A percentile compares a stretch with the other conserved stretches of the same genome.
Conservation (phyloP, 2,888 invertebrate genomes). For the Atrina japonica region DNA sequence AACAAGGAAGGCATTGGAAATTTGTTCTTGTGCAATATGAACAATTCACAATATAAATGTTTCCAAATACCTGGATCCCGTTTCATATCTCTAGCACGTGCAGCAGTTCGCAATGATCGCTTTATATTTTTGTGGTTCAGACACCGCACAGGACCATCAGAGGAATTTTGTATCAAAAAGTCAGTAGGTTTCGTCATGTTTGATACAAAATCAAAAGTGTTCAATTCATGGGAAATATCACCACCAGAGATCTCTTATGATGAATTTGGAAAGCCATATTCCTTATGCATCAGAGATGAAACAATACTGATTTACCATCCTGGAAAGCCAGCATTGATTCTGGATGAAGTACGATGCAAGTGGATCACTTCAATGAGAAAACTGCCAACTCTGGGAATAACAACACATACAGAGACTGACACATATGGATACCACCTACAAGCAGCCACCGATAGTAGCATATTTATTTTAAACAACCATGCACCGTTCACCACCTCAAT, state of each 20-base stretch:
- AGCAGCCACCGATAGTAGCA: conserved; percentile 65
- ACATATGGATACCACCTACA: conserved; percentile 71
- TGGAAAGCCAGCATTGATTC: conserved; percentile 73
- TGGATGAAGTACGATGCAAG: conserved; percentile 74
- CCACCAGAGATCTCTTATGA: conserved; percentile 76
- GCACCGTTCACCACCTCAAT: conserved; percentile 76
- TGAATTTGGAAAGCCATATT: conserved; percentile 73
- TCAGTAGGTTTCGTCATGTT: conserved; percentile 77
- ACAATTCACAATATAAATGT: conserved; percentile 74
- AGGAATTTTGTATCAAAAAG: conserved; percentile 78
- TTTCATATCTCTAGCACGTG: conserved; percentile 76
- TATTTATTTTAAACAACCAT: conserved; percentile 74
- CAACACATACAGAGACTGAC: conserved; percentile 54
- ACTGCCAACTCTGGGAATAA: conserved; percentile 59
- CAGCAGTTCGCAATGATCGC: conserved; percentile 71
- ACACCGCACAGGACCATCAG: conserved; percentile 77
- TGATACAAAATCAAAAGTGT: conserved; percentile 74
- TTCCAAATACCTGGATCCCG: conserved; percentile 75
- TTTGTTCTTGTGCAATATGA: conserved; percentile 74
- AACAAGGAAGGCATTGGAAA: conserved; percentile 78
- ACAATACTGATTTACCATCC: conserved; percentile 75
- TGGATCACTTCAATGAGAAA: conserved; percentile 74
- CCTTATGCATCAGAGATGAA: conserved; percentile 73
- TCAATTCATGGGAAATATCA: conserved; percentile 72
- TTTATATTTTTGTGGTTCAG: conserved; percentile 76